Conservation (phyloP, 2,113 vertebrate genomes). For the Fregata magnificens region DNA sequence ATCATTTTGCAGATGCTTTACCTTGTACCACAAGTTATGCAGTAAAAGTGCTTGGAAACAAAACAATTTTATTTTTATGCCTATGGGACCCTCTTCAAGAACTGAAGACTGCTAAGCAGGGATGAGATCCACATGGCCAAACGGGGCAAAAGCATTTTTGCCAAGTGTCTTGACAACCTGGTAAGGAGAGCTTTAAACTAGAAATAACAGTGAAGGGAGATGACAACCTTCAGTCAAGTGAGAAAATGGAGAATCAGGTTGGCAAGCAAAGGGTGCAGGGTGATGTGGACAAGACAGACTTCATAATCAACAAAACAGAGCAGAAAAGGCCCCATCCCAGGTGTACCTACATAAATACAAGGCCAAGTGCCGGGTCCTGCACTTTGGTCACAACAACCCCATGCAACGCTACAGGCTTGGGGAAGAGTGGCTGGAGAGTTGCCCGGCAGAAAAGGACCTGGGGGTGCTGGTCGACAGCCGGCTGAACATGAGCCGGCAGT, state of each 20-base stretch:
- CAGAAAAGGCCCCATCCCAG: neutral
- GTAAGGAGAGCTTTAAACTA: neutral
- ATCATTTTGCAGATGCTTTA: neutral
- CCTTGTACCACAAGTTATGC: neutral
- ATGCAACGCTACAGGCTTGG: too few species aligned
- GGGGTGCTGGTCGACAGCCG: too few species aligned
- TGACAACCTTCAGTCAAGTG: neutral
- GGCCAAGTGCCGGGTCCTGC: too few species aligned
- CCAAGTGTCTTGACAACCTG: fast-evolving
- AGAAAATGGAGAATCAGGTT: neutral
- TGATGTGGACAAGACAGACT: neutral
- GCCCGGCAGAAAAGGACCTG: too few species aligned
- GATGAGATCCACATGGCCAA: neutral
- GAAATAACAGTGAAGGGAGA: neutral
- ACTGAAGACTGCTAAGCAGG: neutral
- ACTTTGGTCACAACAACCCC: too few species aligned
- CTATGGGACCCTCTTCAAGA: neutral
- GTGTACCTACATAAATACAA: too few species aligned
- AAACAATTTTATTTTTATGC: neutral
- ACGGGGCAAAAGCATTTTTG: neutral
- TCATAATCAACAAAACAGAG: neutral
- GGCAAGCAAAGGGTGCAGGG: neutral
- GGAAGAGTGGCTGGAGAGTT: too few species aligned
- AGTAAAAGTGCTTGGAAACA: neutral
- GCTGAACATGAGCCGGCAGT: too few species aligned